phyloP scores from a whole-genome alignment of 1,140 invertebrate species.

The Drosophila oshimai region DNA sequence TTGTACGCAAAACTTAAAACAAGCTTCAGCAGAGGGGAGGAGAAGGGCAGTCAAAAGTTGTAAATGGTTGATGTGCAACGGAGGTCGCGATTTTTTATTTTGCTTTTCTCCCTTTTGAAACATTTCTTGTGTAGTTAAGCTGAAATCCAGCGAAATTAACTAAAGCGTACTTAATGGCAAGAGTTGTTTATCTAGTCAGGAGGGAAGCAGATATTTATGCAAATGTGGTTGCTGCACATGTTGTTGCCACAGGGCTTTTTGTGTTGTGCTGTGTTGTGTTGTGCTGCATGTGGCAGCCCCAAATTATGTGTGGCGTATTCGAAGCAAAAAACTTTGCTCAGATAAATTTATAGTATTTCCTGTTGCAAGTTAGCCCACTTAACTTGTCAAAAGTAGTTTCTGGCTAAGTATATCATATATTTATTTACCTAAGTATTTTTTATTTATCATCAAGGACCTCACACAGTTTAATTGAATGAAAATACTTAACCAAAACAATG shows the following conservation, averaged over 20 bases:
- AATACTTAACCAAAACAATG: neutral
- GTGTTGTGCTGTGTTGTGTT: constrained; percentile 27
- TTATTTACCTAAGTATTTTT: too few relatives aligned
- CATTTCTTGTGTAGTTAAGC: constrained; percentile 1
- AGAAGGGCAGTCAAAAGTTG: constrained; percentile 7
- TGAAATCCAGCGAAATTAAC: constrained; percentile 52
- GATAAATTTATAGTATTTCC: constrained; percentile 41
- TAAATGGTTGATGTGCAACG: neutral
- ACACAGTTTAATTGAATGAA: constrained; percentile 1
- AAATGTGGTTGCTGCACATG: constrained; percentile 1
- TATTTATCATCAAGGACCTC: too few relatives aligned
- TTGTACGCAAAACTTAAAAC: constrained; percentile 61
- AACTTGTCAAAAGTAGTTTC: neutral
- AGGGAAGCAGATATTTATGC: neutral
- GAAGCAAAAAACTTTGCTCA: constrained; percentile 2
- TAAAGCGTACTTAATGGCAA: constrained; percentile 60
- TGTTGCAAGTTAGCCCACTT: neutral
- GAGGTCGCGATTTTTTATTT: constrained; percentile 5
- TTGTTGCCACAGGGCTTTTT: constrained; percentile 2
- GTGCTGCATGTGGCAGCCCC: constrained; percentile 10
- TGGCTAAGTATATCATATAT: too few relatives aligned
- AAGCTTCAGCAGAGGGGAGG: constrained; percentile 7
- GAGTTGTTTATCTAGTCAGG: constrained; percentile 20
- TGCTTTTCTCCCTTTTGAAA: neutral
- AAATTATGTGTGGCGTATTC: constrained; percentile 21